Percentiles rank a stretch among this genome's conserved stretches.
These are phyloP conservation scores for Caradrina kadenii DNA, from an alignment of 2,888 invertebrate genomes.

Conservation along the genomic window DNA sequence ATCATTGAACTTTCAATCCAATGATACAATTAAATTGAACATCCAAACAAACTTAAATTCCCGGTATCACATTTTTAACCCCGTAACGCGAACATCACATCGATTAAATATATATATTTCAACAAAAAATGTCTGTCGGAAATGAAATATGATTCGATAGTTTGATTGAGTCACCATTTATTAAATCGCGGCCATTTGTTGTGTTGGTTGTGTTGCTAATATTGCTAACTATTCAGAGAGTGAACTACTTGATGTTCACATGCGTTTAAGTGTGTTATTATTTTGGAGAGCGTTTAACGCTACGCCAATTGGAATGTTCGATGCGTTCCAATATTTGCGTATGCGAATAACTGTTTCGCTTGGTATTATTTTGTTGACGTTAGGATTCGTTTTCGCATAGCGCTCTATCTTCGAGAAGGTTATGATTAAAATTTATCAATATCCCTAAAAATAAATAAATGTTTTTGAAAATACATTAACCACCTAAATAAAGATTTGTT, in stretches of 20 bases:
- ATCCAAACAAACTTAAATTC: not conserved
- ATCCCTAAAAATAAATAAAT: no score
- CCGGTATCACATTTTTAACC: not conserved
- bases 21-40: not conserved
- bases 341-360: not conserved
- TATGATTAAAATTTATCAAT: no score
- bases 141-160: constrained; percentile 10
- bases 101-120: not conserved
- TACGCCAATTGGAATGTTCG: not conserved
- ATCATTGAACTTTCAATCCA: not conserved
- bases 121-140: not conserved
- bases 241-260: not conserved
- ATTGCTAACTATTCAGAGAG: constrained; percentile 3
- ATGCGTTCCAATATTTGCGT: constrained; percentile 13
- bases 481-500: no score
- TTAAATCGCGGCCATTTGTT: constrained; percentile 56
- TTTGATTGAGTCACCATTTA: constrained; percentile 18
- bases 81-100: not conserved
- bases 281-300: constrained; percentile 6
- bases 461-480: no score
- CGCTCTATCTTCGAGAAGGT: no score
- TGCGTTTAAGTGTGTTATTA: constrained; percentile 14
- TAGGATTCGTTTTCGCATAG: no score
- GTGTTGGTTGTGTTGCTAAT: constrained; percentile 54
- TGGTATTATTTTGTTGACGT: not conserved